Base-by-base conservation (phyloP, 2,113 vertebrate genomes). In the Delphinapterus leucas region DNA sequence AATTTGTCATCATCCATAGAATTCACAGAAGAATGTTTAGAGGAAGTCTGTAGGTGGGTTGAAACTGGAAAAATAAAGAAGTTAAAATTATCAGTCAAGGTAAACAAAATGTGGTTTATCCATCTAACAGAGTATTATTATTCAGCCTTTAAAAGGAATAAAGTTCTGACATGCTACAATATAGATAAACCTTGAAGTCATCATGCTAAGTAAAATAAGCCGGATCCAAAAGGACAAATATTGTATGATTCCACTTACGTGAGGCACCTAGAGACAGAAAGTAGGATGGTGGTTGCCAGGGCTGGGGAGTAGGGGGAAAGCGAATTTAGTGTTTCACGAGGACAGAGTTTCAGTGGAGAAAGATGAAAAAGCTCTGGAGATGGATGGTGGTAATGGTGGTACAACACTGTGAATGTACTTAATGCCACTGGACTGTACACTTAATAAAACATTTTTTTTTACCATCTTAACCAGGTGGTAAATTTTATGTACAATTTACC, bases 41-140 rank as follows among this genome's bases (percentile, higher is more conserved):
- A 90, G 91, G 95, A 97, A 68, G 53, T 55, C 74, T 63, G 13
- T 82, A 55, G 38, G 14, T 82, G 55, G 28, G 12, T 89, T 88
- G 26, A 96, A 80, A 88, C 55, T 71, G 60, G 83, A 96, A 93
- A 92, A 96, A 93, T 63, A 63, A 76, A 82, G 12, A 71, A 38
- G 14, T 96, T 90, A 55, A 94, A 95, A 49, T 95, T 7, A 95
- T 65, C 70, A 44, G 0, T 93, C 28, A 94, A 70, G 58, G 47
- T 82, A 74, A 79, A 67, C 15, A 47, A 88, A 77, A 79, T 63
- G 33, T 67, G 49, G n/a, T 82, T 79, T 53, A 80, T 84, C 36
- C 53, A 82, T 63, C 53, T 55, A 67, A 8, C 36, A 6, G 74
- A 47, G 31, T 60, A 70, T 77, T 95, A 21, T 60, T 82, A 65